Evolutionary conservation across 2,888 invertebrate species (phyloP).

Genomic region (Exocentrus adspersus): DNA sequence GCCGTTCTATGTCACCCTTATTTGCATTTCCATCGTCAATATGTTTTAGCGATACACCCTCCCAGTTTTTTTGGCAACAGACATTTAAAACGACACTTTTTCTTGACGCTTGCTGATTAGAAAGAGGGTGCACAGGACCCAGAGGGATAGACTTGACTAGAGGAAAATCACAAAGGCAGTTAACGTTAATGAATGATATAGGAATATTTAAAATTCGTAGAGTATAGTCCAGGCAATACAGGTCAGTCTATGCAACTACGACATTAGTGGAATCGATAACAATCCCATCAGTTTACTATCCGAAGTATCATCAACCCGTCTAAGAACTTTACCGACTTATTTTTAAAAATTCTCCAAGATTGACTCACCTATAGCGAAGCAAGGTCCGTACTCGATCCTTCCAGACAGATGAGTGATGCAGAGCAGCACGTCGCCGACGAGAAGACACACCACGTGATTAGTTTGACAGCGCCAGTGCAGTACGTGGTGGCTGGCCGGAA

Average conservation of each 20-base stretch:
- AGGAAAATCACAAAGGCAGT: background rate
- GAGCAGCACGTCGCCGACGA: conserved; percentile 82
- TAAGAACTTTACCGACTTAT: too few species aligned
- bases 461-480: conserved; percentile 91
- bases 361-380: conserved; percentile 75
- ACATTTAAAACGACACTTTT: background rate
- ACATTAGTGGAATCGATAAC: too few species aligned
- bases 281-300: too few species aligned
- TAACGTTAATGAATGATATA: too few species aligned
- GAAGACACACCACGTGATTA: conserved; percentile 84
- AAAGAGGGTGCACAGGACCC: background rate
- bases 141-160: background rate
- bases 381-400: conserved; percentile 69
- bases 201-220: too few species aligned
- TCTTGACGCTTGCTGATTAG: background rate
- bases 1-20: conserved; percentile 15
- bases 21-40: conserved; percentile 4
- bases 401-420: conserved; percentile 80
- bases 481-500: conserved; percentile 86
- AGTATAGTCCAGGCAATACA: too few species aligned
- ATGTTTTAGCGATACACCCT: conserved; percentile 2
- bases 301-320: too few species aligned
- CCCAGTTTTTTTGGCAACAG: background rate
- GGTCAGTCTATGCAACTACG: too few species aligned
- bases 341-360: background rate